Base-by-base conservation (phyloP, 2,113 vertebrate genomes). In the Notothenia coriiceps region DNA sequence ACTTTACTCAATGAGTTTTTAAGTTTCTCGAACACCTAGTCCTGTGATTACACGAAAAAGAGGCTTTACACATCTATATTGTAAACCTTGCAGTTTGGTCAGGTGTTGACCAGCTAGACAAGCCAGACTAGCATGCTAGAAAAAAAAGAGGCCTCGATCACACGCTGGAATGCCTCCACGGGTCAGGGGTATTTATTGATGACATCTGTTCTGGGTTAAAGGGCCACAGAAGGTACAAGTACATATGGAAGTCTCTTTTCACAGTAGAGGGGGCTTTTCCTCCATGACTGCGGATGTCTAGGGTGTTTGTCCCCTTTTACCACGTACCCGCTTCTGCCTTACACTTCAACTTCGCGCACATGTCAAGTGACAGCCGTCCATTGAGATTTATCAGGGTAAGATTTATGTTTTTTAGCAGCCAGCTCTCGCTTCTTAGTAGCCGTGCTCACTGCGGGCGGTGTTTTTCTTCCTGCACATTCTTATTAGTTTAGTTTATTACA, bases 121-220 rank as follows among this genome's bases (percentile, higher is more conserved):
- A 89, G 89, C 67, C 49, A 44, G 75, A 82, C 79, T 80, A 70
- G 79, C 73, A 70, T 20, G 60, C 70, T 51, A 25, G 70, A 74
- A 82, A 78, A 47, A 94, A 87, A 91, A 86, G 70, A 77, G 91
- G 87, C 90, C 93, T 94, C 88, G 12, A 88, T 90, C 89, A 89
- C 93, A 93, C 68, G 89, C 89, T 90, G 91, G 83, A 93, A 93
- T 70, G 88, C 92, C 94, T 94, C 82, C 94, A 93, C 86, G 95
- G 95, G 95, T 96, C 96, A 96, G 79, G 84, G 95, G 86, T 91
- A 87, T 96, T 97, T 96, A 96, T 93, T 95, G 95, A 92, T 93
- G 92, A 96, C 97, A 99, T 98, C 96, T 99, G 97, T 95, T 97
- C 87, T 94, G 94, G 80, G 93, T 96, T 94, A 97, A 95, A 97